These are phyloP conservation scores for Lamellibrachia luymesi DNA, from an alignment of 1,140 invertebrate genomes.

Conservation along the genomic window DNA sequence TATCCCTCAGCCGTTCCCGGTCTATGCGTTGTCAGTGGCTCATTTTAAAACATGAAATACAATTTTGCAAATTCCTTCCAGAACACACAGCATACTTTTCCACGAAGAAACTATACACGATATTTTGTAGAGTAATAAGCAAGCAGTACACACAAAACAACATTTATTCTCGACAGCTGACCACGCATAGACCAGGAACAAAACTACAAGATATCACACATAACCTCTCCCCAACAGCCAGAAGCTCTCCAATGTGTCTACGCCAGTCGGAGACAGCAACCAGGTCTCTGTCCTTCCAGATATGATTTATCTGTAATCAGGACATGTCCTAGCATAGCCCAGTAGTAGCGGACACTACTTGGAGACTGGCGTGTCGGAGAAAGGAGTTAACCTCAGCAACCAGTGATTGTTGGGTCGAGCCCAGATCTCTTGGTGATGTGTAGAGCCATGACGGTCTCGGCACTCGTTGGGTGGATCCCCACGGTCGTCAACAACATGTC, in stretches of 20 bases:
- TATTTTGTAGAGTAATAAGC: not conserved
- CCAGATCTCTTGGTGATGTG: slow-evolving; percentile 63
- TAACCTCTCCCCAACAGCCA: not conserved
- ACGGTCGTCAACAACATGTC: slow-evolving; percentile 80
- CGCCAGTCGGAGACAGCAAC: not conserved
- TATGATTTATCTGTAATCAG: too few species aligned
- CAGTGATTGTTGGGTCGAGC: slow-evolving; percentile 54
- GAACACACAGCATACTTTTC: too few species aligned
- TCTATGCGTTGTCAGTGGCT: not conserved
- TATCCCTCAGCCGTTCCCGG: not conserved
- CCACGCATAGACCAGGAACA: not conserved
- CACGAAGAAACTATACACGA: not conserved
- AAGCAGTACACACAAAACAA: not conserved
- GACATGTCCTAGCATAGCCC: too few species aligned
- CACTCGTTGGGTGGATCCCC: slow-evolving; percentile 92
- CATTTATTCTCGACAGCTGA: not conserved
- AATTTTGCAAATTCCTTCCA: not conserved
- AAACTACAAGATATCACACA: not conserved
- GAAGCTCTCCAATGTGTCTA: not conserved
- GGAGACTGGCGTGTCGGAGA: not conserved
- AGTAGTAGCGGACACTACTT: slow-evolving; percentile 13
- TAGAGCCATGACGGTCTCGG: slow-evolving; percentile 73
- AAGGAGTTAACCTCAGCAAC: slow-evolving; percentile 65
- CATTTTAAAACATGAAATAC: not conserved
- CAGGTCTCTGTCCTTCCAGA: not conserved